Evolutionary conservation across 37 sponge, comb jelly and placozoan species (phyloP).

Genomic region (Chondrosia reniformis): DNA sequence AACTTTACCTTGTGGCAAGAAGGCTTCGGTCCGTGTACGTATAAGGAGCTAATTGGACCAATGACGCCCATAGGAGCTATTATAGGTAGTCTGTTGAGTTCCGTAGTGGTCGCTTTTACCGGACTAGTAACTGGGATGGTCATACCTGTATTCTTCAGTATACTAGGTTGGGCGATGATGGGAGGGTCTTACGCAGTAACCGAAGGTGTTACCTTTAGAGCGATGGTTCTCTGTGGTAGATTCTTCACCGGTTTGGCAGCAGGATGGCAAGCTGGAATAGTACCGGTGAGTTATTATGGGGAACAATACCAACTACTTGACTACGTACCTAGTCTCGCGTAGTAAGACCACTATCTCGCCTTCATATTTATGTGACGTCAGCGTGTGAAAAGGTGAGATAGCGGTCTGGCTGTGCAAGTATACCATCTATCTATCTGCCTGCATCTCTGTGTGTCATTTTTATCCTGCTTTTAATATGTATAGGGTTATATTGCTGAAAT

Average conservation of each 20-base stretch:
- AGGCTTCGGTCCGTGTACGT: background rate
- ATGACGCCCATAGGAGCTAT: conserved; percentile 53
- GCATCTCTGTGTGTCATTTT: no score
- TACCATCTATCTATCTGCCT: no score
- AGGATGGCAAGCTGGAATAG: conserved; percentile 45
- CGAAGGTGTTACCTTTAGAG: conserved; percentile 3
- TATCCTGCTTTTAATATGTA: no score
- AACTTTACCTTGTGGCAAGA: conserved; percentile 1
- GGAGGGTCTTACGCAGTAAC: background rate
- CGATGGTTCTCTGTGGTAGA: conserved; percentile 43
- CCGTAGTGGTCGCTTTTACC: conserved; percentile 8
- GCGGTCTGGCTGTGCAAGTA: background rate
- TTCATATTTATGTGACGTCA: background rate
- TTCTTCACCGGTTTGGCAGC: conserved; percentile 51
- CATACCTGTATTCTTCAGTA: conserved; percentile 18
- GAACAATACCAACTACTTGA: no score
- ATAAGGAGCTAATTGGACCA: conserved; percentile 19
- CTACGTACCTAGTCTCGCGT: background rate
- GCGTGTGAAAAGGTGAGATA: background rate
- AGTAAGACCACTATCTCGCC: background rate
- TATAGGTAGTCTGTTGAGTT: conserved; percentile 31
- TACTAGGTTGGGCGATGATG: conserved; percentile 54
- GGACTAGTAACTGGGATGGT: conserved; percentile 46
- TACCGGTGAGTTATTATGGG: conserved; percentile 74
- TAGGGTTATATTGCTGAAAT: conserved; percentile 83